Evolutionary conservation across 1,140 invertebrate genomes (phyloP).

Genomic region (Apis cerana): DNA sequence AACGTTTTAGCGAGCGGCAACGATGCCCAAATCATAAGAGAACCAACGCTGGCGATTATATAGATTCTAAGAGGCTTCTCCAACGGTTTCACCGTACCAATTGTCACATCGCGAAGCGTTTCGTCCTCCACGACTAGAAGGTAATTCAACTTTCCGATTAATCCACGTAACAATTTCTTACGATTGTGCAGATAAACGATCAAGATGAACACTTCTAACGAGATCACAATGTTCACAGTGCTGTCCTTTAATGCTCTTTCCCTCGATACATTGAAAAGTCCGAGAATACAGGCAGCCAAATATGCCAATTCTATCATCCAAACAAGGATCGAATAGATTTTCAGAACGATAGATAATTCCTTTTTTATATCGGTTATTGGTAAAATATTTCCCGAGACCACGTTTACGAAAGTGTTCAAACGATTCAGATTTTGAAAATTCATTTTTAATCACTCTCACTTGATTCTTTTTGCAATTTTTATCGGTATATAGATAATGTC

Average conservation of each 20-base stretch:
- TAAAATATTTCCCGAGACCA: conserved; percentile 53
- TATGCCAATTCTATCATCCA: conserved; percentile 33
- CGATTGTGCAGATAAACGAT: conserved; percentile 27
- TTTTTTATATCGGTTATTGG: conserved; percentile 15
- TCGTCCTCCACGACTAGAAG: neutral
- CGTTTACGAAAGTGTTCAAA: conserved; percentile 51
- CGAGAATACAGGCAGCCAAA: neutral
- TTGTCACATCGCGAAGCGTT: neutral
- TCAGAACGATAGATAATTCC: neutral
- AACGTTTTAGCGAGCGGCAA: conserved; percentile 6
- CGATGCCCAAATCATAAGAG: conserved; percentile 31
- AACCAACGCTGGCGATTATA: neutral
- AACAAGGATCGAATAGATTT: neutral
- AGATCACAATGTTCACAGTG: conserved; percentile 31
- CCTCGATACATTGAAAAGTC: conserved; percentile 5
- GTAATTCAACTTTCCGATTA: conserved; percentile 38
- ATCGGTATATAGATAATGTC: neutral
- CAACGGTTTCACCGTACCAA: conserved; percentile 1
- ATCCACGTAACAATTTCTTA: conserved; percentile 2
- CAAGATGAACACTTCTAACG: conserved; percentile 22
- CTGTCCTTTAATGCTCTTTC: conserved; percentile 45
- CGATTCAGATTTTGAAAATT: conserved; percentile 57
- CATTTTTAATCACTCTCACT: neutral
- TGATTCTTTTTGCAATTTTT: neutral
- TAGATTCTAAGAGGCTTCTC: conserved; percentile 40